phyloP scores from a whole-genome alignment of 2,888 invertebrate species.

The Troides aeacus region DNA sequence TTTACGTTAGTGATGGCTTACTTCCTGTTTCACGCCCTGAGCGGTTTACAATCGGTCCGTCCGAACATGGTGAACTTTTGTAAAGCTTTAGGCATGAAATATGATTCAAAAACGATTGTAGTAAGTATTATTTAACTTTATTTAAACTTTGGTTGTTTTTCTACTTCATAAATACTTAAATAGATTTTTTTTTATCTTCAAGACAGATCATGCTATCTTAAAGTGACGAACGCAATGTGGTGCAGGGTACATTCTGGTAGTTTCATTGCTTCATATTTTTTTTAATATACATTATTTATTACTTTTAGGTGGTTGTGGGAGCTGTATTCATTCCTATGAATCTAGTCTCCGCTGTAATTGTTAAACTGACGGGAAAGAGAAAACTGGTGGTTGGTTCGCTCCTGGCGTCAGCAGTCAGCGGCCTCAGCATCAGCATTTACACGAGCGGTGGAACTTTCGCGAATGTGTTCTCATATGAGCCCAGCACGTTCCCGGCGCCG shows the following conservation, averaged over 20 bases:
- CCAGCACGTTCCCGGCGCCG: constrained; percentile 58
- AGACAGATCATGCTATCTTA: too few species aligned
- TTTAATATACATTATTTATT: too few species aligned
- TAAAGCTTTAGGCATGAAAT: constrained; percentile 70
- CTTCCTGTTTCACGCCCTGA: constrained; percentile 76
- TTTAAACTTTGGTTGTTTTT: neutral
- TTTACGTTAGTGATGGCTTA: constrained; percentile 74
- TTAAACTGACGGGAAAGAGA: constrained; percentile 64
- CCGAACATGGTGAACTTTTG: constrained; percentile 80
- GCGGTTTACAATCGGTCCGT: constrained; percentile 71
- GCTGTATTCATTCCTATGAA: constrained; percentile 60
- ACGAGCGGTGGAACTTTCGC: constrained; percentile 45
- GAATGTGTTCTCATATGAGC: constrained; percentile 64
- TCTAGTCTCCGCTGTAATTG: constrained; percentile 57
- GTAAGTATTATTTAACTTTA: constrained; percentile 54
- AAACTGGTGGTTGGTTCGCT: constrained; percentile 62
- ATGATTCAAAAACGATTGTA: constrained; percentile 66
- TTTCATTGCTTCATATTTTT: too few species aligned
- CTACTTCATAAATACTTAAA: too few species aligned
- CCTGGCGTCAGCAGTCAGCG: constrained; percentile 53
- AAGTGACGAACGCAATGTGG: too few species aligned
- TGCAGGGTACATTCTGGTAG: too few species aligned
- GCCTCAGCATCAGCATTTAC: constrained; percentile 59
- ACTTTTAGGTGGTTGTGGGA: constrained; percentile 58
- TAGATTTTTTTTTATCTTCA: too few species aligned